Conservation (phyloP, 2,888 invertebrate genomes). For the Rhamphomyia laevipes region DNA sequence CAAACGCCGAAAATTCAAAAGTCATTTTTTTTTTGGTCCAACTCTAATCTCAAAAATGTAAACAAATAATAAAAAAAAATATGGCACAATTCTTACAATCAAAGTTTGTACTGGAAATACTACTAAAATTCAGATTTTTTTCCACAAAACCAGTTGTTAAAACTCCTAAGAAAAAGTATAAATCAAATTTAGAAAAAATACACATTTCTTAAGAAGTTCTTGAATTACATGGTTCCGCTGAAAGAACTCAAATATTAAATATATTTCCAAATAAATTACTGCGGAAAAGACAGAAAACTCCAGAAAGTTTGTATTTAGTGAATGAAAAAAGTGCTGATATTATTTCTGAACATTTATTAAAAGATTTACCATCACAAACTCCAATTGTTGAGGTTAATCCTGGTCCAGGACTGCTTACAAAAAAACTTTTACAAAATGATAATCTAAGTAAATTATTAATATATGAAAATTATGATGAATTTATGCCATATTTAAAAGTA, state of each 20-base stretch:
- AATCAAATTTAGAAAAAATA: background rate
- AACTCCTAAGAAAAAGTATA: background rate
- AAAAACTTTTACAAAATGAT: conserved; percentile 42
- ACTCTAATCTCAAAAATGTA: no score
- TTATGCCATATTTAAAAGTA: conserved; percentile 40
- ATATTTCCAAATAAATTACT: conserved; percentile 27
- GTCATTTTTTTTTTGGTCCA: no score
- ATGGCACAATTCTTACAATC: no score
- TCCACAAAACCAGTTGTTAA: no score
- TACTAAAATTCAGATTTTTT: no score
- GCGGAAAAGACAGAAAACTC: conserved; percentile 25
- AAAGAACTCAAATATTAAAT: conserved; percentile 7
- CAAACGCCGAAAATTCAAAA: no score
- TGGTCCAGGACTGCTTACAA: conserved; percentile 52
- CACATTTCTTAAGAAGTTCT: background rate
- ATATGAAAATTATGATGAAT: conserved; percentile 45
- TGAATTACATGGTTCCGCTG: background rate
- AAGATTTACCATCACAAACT: conserved; percentile 21
- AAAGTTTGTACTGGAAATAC: no score
- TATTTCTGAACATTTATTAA: conserved; percentile 23
- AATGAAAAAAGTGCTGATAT: conserved; percentile 21
- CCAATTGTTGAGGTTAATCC: conserved; percentile 53
- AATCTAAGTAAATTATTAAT: conserved; percentile 42
- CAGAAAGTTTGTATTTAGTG: conserved; percentile 25
- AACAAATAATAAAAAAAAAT: no score